These are phyloP conservation scores for Phortica okadai DNA, from an alignment of 2,888 invertebrate species.

Conservation along the genomic window DNA sequence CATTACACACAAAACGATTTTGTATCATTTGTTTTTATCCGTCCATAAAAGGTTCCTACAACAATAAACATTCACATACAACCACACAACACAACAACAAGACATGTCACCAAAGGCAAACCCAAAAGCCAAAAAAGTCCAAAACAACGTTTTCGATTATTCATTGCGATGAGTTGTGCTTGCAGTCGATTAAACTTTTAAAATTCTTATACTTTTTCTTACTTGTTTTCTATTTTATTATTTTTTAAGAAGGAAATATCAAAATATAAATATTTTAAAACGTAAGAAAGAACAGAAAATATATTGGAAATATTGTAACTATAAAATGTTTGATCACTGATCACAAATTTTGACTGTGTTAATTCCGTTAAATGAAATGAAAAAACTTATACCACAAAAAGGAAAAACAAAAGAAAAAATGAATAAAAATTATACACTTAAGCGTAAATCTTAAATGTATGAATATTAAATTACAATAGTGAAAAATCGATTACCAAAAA, in stretches of 20 bases:
- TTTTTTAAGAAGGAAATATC: not conserved
- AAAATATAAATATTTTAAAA: not conserved
- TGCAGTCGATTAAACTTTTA: not conserved
- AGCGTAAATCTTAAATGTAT: slow-evolving; percentile 5
- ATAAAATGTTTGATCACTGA: slow-evolving; percentile 76
- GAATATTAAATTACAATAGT: slow-evolving; percentile 47
- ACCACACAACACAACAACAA: not conserved
- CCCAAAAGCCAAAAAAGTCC: not conserved
- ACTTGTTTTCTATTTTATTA: not conserved
- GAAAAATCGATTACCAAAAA: slow-evolving; percentile 42
- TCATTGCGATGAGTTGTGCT: not conserved
- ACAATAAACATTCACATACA: slow-evolving; percentile 31
- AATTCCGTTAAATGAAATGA: slow-evolving; percentile 74
- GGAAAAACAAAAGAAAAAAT: slow-evolving; percentile 52
- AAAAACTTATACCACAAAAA: slow-evolving; percentile 52
- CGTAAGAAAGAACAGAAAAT: slow-evolving; percentile 44
- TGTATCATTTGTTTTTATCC: slow-evolving; percentile 71
- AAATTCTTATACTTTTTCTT: not conserved
- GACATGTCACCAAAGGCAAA: not conserved
- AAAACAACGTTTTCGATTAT: not conserved
- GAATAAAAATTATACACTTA: not conserved
- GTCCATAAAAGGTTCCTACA: slow-evolving; percentile 73
- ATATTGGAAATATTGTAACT: slow-evolving; percentile 62
- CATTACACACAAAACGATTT: slow-evolving; percentile 9
- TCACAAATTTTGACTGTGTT: slow-evolving; percentile 77